These are phyloP conservation scores for Isichthys henryi DNA, from an alignment of 2,113 vertebrate species.

Conservation along the genomic window DNA sequence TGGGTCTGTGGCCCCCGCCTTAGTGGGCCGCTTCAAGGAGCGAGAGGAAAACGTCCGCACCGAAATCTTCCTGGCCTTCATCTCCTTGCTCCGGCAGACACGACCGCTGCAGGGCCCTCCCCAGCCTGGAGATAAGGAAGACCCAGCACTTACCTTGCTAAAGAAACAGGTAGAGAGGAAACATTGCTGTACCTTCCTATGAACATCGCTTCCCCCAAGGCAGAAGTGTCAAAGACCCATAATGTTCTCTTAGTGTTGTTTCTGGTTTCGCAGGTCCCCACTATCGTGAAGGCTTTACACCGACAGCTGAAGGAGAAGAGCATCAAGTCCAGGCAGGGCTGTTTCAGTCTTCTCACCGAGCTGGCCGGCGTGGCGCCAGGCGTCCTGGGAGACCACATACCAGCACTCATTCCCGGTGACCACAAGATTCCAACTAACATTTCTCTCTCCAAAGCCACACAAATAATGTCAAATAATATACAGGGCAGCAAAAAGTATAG, in stretches of 20 bases:
- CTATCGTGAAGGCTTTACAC: conserved; percentile 78
- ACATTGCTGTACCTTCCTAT: background rate
- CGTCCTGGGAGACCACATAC: conserved; percentile 74
- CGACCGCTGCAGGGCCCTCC: conserved; percentile 52
- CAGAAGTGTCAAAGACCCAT: background rate
- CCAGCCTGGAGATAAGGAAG: conserved; percentile 48
- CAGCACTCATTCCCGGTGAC: conserved; percentile 76
- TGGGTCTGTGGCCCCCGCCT: conserved; percentile 63
- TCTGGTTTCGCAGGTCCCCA: conserved; percentile 64
- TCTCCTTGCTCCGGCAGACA: conserved; percentile 75
- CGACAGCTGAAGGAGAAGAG: conserved; percentile 83
- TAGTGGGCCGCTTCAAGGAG: conserved; percentile 82
- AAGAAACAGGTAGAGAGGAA: conserved; percentile 66
- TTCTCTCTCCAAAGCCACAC: background rate
- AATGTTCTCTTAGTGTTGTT: conserved; percentile 4
- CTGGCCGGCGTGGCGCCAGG: conserved; percentile 71
- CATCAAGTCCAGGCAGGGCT: conserved; percentile 76
- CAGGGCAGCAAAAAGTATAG: background rate
- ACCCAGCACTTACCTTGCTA: conserved; percentile 62
- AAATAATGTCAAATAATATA: background rate
- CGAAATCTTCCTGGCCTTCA: conserved; percentile 77
- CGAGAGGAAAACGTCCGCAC: conserved; percentile 87
- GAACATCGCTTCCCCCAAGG: background rate
- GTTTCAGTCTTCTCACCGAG: conserved; percentile 80
- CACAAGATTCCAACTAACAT: background rate